Base-by-base conservation (phyloP, 2,113 vertebrate genomes). In the Holacanthus passer region DNA sequence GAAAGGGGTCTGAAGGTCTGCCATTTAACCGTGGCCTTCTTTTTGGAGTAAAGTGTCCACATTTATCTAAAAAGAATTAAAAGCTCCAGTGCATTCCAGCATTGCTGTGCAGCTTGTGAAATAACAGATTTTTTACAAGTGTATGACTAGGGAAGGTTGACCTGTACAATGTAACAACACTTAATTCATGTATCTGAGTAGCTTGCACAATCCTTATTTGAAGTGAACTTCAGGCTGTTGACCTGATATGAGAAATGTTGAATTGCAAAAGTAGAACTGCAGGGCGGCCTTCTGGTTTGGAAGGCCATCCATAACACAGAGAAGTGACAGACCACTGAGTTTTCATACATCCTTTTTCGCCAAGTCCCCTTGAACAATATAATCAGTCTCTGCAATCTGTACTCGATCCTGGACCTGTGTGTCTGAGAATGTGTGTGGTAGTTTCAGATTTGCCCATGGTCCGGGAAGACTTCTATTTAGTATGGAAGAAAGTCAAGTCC, bases 141-240 rank as follows among this genome's bases (percentile, higher is more conserved):
- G 65, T n/a, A 4, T 50, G 45, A 32, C 13, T 7, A 14, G 35
- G 12, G 52, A 9, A 19, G 6, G 16, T 58, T 77, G 16, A 68
- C 27, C 29, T 27, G 60, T 20, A 41, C 27, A 41, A 66, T 22
- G 39, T 73, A 64, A 14, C 72, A 41, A 19, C 50, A 73, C 12
- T 50, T 11, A 50, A 50, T 20, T 27, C n/a, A 29, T 76, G 58
- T 24, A 45, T 83, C 48, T 14, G 20, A 58, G 20, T 31, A 27
- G 56, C 77, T 83, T 67, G 37, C 66, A 43, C 60, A 63, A 50
- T 47, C 56, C 4, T 7, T 2, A 32, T 35, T 16, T 29, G 41
- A 65, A 45, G 45, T 81, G 73, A 73, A 73, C 71, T 31, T 3
- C 0, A 71, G 73, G 58, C 45, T 84, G 48, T 69, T 77, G 68